Base-by-base conservation (phyloP, 2,113 vertebrate species). In the Aptenodytes forsteri region DNA sequence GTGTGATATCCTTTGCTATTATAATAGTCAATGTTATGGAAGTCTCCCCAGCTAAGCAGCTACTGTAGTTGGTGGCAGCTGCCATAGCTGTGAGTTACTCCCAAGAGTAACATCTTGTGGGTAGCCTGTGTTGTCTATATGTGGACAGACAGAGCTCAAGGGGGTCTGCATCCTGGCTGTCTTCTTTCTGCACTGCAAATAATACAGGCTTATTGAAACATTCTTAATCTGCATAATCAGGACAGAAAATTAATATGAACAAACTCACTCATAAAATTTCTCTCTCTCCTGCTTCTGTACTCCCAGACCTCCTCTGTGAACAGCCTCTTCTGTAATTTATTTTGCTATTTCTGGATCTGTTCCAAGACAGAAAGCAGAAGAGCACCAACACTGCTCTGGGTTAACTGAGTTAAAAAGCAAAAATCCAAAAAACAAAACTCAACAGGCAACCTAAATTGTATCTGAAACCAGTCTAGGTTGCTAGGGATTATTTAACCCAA, bases 281-380 rank as follows among this genome's bases (percentile, higher is more conserved):
- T 70, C 32, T 93, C 42, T 93, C 36, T 92, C 21, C 52, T 81
- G 65, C 34, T 89, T 84, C 61, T 66, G 21, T 50, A 26, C 65
- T 89, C 58, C 22, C 65, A 93, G 91, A 85, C 42, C 73, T 76
- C 65, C 61, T 61, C 34, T 65, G 46, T 49, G 49, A 91, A 84
- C 36, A 85, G 49, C 12, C 46, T 92, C n/a, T 94, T 94, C 81
- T 87, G 73, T 15, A 69, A 64, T 15, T 16, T 21, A 29, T 92
- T 92, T 87, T 87, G 49, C 13, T 84, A 9, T 80, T 91, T 95
- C 65, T 97, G 89, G 56, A 58, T 77, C 40, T 55, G 6, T 59
- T 94, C 83, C 66, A 72, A 78, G 62, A 83, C 38, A 94, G 21
- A 94, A 93, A 77, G 46, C 44, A 87, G 69, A 96, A 87, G 32